A percentile compares a stretch with the other conserved stretches of the same genome.
These are phyloP conservation scores for Trachelus troglodyta DNA, from an alignment of 2,888 invertebrate genomes.

Conservation along the genomic window DNA sequence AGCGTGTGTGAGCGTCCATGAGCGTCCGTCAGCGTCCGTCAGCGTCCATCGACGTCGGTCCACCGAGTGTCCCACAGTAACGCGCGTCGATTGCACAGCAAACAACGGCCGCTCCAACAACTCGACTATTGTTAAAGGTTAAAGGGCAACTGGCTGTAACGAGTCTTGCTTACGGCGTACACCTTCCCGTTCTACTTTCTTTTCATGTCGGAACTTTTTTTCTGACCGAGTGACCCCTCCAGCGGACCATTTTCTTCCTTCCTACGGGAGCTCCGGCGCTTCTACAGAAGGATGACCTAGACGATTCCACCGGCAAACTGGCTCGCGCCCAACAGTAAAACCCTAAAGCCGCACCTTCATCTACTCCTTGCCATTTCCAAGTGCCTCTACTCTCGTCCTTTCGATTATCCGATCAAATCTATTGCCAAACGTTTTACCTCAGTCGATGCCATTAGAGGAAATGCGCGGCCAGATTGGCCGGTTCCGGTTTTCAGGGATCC, in stretches of 20 bases:
- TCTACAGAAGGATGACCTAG: not conserved
- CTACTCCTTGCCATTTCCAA: not conserved
- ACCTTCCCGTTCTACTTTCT: not conserved
- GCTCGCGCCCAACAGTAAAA: not conserved
- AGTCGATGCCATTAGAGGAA: too few relatives aligned
- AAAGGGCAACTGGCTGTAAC: not conserved
- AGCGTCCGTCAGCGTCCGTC: too few relatives aligned
- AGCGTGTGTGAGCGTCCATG: not conserved
- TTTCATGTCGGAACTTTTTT: not conserved
- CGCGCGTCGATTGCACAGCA: constrained; percentile 1
- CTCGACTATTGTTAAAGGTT: not conserved
- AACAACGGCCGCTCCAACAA: not conserved
- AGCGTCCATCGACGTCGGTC: not conserved
- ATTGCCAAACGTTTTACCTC: not conserved
- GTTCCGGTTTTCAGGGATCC: not conserved
- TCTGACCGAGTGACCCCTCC: not conserved
- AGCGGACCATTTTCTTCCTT: not conserved
- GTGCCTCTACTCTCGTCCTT: not conserved
- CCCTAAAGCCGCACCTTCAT: not conserved
- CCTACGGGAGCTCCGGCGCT: not conserved
- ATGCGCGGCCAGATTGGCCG: not conserved
- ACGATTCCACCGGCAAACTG: not conserved
- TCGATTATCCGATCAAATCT: not conserved
- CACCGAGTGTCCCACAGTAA: constrained; percentile 4
- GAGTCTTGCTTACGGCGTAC: not conserved